Base-by-base conservation (phyloP, 2,113 vertebrate species). In the Melanerpes aurifrons region DNA sequence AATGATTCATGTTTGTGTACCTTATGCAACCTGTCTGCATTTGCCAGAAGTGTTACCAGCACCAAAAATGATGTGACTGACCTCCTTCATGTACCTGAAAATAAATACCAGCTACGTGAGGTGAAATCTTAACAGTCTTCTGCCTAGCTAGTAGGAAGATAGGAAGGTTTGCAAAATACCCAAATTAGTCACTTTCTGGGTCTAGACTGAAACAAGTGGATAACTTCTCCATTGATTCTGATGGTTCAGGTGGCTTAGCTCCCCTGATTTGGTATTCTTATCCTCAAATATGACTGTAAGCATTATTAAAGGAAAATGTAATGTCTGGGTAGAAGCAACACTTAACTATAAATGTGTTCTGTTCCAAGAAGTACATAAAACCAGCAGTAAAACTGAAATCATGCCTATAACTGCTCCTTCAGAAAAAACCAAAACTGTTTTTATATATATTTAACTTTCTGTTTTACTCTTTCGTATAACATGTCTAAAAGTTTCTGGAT, bases 31-130 rank as follows among this genome's bases (percentile, higher is more conserved):
- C 90, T 81, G 54, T 74, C 66, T 2, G 6, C 28, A 2, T 71
- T 90, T 83, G 61, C 15, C 0, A 0, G 72, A 45, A 87, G 40
- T 12, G 0, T 82, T 87, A 29, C 64, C 9, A 8, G 71, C n/a
- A 1, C 53, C 32, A 57, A 13, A 74, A 57, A 17, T 3, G 12
- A 32, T 50, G 62, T 48, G 78, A 8, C 82, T 31, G 43, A 71
- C 7, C 62, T 83, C 31, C 32, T 88, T 88, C 75, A 48, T 2
- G 40, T 17, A 32, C 32, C 70, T 0, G 0, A 70, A 90, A 61
- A 20, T 82, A 87, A 91, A 95, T 16, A 53, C 6, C 57, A 54
- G 61, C 69, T 61, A 74, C 2, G 0, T 29, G 19, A 43, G 68
- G 43, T 87, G 78, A 85, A 75, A 69, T 43, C 32, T 15, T 15